Base-by-base conservation (phyloP, 2,888 invertebrate genomes). In the Drosophila rubida region DNA sequence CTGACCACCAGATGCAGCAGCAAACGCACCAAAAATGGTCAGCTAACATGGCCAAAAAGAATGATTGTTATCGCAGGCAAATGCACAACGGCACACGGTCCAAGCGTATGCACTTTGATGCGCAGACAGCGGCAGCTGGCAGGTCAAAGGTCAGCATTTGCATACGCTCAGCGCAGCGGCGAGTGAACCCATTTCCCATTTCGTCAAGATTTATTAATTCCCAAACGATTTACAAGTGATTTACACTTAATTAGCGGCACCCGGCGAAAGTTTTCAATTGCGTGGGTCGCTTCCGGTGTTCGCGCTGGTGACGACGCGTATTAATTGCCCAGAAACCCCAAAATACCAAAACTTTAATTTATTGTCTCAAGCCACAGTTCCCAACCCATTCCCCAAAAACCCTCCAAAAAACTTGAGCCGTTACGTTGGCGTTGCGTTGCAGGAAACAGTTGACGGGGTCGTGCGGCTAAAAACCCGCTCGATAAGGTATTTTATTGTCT, bases 241-340 rank as follows among this genome's bases (percentile, higher is more conserved):
- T 85, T 85, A 88, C 84, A 85, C 84, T 88, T 88, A 88, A 85
- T 88, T 88, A 85, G 80, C 66, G 72, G 70, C 84, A 88, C 87
- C 80, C 74, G 70, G 60, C 73, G 69, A 72, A 80, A 82, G 76
- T 75, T 63, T 60, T 45, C 41, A 27, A 63, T 63, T 51, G 67
- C 66, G 80, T 81, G 87, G 80, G 80, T 45, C 37, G 58, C 71
- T 71, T 76, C 76, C 76, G 79, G 55, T 37, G 32, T 16, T 11
- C 13, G 13, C 0, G 4, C 37, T 27, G 49, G 39, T 35, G 78
- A 67, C 59, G 78, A 70, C 80, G 72, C 75, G 87, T 80, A 85
- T 85, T 85, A 85, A 85, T 85, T 85, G 84, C 69, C 78, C 23
- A 11, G 11, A 41, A 32, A 32, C 32, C 32, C 11, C 19, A 44